phyloP scores from a whole-genome alignment of 2,888 invertebrate species.

The Spodoptera littoralis region DNA sequence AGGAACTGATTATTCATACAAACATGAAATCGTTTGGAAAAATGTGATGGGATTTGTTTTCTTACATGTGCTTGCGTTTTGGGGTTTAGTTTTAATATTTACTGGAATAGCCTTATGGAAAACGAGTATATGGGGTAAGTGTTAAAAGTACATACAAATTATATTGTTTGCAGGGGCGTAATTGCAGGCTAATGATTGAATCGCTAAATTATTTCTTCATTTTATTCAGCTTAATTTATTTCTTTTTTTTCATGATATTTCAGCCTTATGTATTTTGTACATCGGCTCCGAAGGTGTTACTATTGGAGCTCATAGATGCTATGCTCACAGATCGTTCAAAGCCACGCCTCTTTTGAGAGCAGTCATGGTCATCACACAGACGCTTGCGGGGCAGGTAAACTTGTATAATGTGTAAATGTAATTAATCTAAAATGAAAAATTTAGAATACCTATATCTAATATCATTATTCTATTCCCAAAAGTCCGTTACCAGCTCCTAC shows the following conservation, averaged over 20 bases:
- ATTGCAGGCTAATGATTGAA: too few relatives aligned
- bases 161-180: too few relatives aligned
- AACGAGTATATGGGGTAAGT: constrained; percentile 56
- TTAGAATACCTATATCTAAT: neutral
- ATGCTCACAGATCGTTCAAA: constrained; percentile 93
- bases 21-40: constrained; percentile 89
- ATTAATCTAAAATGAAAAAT: neutral
- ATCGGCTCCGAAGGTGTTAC: constrained; percentile 90
- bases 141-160: neutral
- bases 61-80: constrained; percentile 83
- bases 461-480: too few relatives aligned
- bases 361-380: constrained; percentile 90
- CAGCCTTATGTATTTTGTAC: constrained; percentile 35
- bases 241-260: constrained; percentile 16
- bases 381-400: constrained; percentile 71
- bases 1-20: constrained; percentile 73
- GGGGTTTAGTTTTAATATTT: constrained; percentile 73
- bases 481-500: too few relatives aligned
- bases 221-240: neutral
- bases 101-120: constrained; percentile 49
- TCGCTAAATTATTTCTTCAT: neutral
- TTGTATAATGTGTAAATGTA: neutral
- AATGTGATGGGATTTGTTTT: constrained; percentile 89
- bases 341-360: constrained; percentile 90
- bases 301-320: constrained; percentile 95